These are phyloP conservation scores for Apantesis nais DNA, from an alignment of 2,888 invertebrate genomes.

Conservation along the genomic window DNA sequence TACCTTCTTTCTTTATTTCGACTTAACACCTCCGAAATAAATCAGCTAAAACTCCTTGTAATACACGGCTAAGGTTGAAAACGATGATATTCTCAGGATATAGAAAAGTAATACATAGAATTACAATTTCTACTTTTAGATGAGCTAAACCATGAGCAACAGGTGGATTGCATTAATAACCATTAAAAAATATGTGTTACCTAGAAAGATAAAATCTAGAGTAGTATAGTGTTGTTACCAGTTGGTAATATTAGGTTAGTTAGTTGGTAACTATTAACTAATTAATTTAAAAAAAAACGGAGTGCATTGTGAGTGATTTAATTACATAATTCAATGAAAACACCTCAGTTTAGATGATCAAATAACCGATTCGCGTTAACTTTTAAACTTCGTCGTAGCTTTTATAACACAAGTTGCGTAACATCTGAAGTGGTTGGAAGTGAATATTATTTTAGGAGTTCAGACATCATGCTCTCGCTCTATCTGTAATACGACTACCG, in stretches of 20 bases:
- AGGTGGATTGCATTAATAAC: neutral
- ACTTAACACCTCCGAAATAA: neutral
- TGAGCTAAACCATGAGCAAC: neutral
- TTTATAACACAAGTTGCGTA: constrained; percentile 82
- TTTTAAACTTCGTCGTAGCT: constrained; percentile 73
- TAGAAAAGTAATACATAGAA: neutral
- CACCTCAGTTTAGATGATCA: constrained; percentile 38
- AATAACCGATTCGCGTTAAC: constrained; percentile 59
- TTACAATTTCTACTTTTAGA: neutral
- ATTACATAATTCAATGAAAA: constrained; percentile 2
- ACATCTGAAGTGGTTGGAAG: constrained; percentile 78
- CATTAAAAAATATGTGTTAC: neutral
- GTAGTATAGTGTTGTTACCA: neutral
- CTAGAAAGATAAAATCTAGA: neutral
- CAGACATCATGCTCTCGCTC: constrained; percentile 69
- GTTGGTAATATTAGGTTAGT: no score
- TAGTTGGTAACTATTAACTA: no score
- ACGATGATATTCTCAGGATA: neutral
- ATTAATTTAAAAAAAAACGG: neutral
- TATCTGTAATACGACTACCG: constrained; percentile 51
- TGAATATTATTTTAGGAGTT: constrained; percentile 85
- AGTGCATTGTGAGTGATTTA: neutral
- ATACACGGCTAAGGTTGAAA: neutral
- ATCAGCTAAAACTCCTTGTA: neutral
- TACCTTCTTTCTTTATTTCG: neutral